Conservation (phyloP, 1,140 invertebrate species). For the Trichomalopsis sarcophagae region DNA sequence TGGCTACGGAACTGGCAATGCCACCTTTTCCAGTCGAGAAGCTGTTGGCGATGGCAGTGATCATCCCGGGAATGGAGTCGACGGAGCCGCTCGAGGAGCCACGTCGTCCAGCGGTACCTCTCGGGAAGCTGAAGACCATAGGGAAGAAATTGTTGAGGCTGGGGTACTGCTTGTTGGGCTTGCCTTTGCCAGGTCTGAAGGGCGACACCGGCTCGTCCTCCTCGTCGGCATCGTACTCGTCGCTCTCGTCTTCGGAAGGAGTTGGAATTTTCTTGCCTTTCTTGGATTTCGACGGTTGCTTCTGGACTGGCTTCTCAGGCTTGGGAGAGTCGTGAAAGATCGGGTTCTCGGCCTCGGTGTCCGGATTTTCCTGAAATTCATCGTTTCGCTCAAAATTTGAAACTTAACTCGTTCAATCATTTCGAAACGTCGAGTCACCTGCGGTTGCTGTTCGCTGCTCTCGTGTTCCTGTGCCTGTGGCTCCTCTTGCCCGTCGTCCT, state of each 20-base stretch:
- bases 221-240: conserved; percentile 63
- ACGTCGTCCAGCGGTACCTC: conserved; percentile 44
- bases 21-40: conserved; percentile 74
- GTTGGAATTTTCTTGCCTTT: conserved; percentile 60
- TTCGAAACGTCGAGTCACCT: background rate
- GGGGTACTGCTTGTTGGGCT: conserved; percentile 57
- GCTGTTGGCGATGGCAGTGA: conserved; percentile 76
- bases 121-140: conserved; percentile 70
- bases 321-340: background rate
- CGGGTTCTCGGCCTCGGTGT: background rate
- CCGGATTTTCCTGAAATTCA: background rate
- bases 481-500: conserved; percentile 27
- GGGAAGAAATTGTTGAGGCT: conserved; percentile 70
- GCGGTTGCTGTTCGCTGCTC: background rate
- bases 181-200: conserved; percentile 61
- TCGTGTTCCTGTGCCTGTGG: background rate
- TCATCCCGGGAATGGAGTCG: conserved; percentile 62
- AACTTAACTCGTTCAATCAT: background rate
- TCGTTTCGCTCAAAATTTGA: background rate
- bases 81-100: conserved; percentile 49
- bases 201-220: conserved; percentile 57
- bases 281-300: conserved; percentile 40
- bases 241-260: conserved; percentile 54
- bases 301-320: conserved; percentile 20
- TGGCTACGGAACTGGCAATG: conserved; percentile 74